A percentile compares a stretch with the other conserved stretches of the same genome.
Conservation (phyloP, 2,888 invertebrate species). For the Petrophora chlorosata region DNA sequence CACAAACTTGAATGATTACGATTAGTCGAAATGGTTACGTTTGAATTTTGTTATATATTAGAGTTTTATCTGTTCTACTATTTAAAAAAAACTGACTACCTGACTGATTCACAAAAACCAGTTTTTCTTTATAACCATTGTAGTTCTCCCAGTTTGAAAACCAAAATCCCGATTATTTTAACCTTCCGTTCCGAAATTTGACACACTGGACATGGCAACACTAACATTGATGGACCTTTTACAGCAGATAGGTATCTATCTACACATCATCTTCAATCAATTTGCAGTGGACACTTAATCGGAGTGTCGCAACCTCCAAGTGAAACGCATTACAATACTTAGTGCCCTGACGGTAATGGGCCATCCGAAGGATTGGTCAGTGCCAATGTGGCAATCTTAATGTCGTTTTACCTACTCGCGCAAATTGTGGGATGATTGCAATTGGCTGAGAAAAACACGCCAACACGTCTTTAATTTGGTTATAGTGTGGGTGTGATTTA, state of each 20-base stretch:
- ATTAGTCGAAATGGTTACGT: no score
- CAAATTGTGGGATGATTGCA: constrained; percentile 28
- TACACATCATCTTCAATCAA: constrained; percentile 44
- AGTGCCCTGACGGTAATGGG: constrained; percentile 45
- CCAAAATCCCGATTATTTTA: no score
- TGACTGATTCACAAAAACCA: no score
- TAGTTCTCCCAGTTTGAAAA: no score
- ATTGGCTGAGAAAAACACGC: constrained; percentile 25
- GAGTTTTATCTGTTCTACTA: no score
- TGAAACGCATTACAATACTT: constrained; percentile 48
- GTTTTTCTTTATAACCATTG: no score
- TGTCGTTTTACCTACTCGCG: constrained; percentile 33
- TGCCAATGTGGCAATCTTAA: constrained; percentile 38
- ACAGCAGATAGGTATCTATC: constrained; percentile 34
- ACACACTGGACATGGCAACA: no score
- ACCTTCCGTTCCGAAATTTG: no score
- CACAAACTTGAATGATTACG: no score
- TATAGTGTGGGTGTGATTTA: constrained; percentile 23
- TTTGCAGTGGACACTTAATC: constrained; percentile 38
- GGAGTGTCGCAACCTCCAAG: constrained; percentile 38
- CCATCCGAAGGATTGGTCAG: constrained; percentile 41
- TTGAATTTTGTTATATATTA: no score
- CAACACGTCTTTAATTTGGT: constrained; percentile 22
- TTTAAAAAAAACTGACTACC: no score
- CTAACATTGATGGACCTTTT: constrained; percentile 35